phyloP scores from a whole-genome alignment of 2,113 vertebrate species.

The Leptodactylus fuscus region DNA sequence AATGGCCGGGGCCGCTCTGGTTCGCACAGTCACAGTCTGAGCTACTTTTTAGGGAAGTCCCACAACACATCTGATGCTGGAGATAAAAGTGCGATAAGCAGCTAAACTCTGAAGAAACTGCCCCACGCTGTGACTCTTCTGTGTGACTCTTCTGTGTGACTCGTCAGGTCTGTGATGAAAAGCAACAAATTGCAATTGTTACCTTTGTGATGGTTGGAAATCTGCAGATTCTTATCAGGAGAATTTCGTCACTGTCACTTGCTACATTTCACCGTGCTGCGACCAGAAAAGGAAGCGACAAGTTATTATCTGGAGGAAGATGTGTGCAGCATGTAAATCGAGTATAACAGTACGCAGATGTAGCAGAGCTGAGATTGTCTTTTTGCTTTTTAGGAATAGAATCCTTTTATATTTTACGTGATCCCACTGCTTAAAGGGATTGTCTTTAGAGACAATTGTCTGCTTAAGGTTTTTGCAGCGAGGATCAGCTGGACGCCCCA shows the following conservation, averaged over 20 bases:
- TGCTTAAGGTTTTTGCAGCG: no score
- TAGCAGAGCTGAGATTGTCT: neutral
- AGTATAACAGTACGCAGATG: neutral
- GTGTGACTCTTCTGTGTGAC: neutral
- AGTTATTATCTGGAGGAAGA: neutral
- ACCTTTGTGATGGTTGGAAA: neutral
- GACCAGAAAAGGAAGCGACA: neutral
- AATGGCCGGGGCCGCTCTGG: neutral
- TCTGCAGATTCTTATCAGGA: conserved; percentile 24
- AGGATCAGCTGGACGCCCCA: no score
- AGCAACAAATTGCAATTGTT: neutral
- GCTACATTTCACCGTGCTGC: neutral
- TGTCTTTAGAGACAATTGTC: no score
- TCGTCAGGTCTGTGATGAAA: neutral
- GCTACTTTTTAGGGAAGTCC: neutral
- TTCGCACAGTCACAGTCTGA: neutral
- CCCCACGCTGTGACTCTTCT: neutral
- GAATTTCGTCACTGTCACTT: neutral
- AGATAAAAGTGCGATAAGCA: neutral
- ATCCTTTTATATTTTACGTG: neutral
- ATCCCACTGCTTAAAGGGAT: no score
- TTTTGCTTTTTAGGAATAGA: neutral
- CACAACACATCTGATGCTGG: neutral
- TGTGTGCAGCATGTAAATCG: neutral
- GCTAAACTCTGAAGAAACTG: neutral